phyloP scores from a whole-genome alignment of 2,888 invertebrate genomes.

The Rosalia funebris region DNA sequence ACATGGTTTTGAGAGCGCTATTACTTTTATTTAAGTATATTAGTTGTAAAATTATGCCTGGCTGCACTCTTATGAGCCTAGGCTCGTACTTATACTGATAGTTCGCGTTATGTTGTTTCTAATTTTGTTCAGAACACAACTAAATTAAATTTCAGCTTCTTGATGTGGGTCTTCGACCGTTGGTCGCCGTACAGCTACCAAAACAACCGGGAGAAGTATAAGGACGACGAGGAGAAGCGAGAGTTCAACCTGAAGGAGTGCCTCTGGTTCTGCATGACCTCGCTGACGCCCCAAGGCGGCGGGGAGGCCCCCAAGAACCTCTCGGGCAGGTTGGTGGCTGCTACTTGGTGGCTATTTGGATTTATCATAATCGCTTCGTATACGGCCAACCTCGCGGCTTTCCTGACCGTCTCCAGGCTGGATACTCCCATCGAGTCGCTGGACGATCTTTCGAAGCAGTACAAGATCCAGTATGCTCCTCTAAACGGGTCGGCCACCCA shows the following conservation, averaged over 20 bases:
- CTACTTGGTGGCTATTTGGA: slow-evolving; percentile 99
- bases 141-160: slow-evolving; percentile 78
- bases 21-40: no score
- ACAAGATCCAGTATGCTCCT: slow-evolving; percentile 96
- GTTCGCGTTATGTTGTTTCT: no score
- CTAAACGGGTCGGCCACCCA: slow-evolving; percentile 87
- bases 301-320: slow-evolving; percentile 97
- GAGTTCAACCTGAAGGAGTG: slow-evolving; percentile 96
- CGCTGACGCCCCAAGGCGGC: slow-evolving; percentile 93
- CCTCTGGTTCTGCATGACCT: slow-evolving; percentile 99
- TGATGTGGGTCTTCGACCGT: slow-evolving; percentile 97
- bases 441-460: slow-evolving; percentile 90
- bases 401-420: slow-evolving; percentile 91
- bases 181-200: slow-evolving; percentile 98
- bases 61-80: no score
- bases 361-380: slow-evolving; percentile 99
- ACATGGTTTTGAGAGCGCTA: no score
- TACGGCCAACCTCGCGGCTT: slow-evolving; percentile 97
- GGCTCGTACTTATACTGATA: no score
- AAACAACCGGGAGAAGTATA: slow-evolving; percentile 92
- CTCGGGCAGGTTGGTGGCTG: slow-evolving; percentile 87
- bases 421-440: slow-evolving; percentile 93
- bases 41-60: no score
- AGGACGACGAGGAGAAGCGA: slow-evolving; percentile 91
- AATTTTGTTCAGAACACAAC: slow-evolving; percentile 3